A percentile compares a stretch with the other conserved stretches of the same genome.
These are phyloP conservation scores for Trilocha varians DNA, from an alignment of 2,888 invertebrate species.

Conservation along the genomic window DNA sequence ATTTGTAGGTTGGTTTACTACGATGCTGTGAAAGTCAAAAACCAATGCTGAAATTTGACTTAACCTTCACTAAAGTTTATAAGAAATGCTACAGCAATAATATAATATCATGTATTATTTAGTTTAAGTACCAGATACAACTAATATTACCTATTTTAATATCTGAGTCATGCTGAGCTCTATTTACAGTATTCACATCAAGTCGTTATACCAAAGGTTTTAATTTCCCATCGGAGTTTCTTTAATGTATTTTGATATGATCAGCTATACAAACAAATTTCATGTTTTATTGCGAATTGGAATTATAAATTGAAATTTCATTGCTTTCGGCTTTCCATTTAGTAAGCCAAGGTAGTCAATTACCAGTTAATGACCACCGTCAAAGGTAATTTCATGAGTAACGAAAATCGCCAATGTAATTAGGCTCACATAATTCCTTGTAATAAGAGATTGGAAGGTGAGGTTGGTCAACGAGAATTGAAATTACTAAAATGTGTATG, in stretches of 20 bases:
- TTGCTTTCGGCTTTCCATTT: not conserved
- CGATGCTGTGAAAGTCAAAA: too few relatives aligned
- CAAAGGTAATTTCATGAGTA: not conserved
- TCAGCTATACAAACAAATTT: constrained; percentile 16
- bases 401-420: not conserved
- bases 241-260: constrained; percentile 14
- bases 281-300: constrained; percentile 12
- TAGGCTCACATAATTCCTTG: not conserved
- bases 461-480: not conserved
- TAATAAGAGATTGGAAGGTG: not conserved
- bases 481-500: not conserved
- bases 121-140: too few relatives aligned
- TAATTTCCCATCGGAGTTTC: constrained; percentile 27
- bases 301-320: not conserved
- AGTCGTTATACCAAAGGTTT: constrained; percentile 24
- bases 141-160: too few relatives aligned
- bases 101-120: too few relatives aligned
- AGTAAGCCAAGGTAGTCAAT: constrained; percentile 1
- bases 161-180: too few relatives aligned
- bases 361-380: not conserved
- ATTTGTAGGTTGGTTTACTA: too few relatives aligned
- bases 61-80: too few relatives aligned
- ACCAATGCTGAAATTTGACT: too few relatives aligned
- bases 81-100: too few relatives aligned
- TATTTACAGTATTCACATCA: constrained; percentile 9